Evolutionary conservation across 2,888 invertebrate species (phyloP).

Genomic region (Hydrotaea cyrtoneurina): DNA sequence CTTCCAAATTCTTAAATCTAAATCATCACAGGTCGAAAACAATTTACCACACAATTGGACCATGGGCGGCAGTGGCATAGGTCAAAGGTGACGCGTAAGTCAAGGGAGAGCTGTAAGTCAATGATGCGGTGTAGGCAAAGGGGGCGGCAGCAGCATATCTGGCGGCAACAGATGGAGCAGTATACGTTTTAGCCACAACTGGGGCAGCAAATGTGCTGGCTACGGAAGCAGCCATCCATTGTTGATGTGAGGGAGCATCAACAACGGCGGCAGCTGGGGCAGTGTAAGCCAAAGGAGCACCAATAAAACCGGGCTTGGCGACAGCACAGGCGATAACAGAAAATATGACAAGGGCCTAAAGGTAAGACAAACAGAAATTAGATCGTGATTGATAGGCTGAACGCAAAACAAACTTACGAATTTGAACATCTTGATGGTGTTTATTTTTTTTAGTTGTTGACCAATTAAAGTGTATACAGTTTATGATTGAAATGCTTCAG

Average conservation of each 20-base stretch:
- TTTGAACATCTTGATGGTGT: constrained; percentile 62
- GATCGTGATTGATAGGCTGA: not conserved
- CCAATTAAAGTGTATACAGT: not conserved
- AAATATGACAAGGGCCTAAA: constrained; percentile 70
- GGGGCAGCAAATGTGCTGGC: constrained; percentile 53
- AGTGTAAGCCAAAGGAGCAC: constrained; percentile 45
- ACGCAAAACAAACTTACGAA: constrained; percentile 52
- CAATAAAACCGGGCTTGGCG: constrained; percentile 70
- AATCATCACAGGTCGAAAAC: not conserved
- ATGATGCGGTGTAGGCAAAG: not conserved
- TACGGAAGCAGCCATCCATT: constrained; percentile 72
- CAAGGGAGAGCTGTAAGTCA: not conserved
- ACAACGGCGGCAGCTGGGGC: constrained; percentile 56
- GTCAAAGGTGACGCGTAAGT: not conserved
- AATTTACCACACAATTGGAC: not conserved
- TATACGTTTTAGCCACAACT: constrained; percentile 32
- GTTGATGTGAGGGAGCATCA: constrained; percentile 72
- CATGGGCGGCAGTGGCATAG: not conserved
- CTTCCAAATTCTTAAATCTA: not conserved
- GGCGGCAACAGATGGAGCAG: constrained; percentile 38
- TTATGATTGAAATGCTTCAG: not conserved
- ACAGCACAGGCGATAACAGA: constrained; percentile 71
- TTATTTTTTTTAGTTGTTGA: constrained; percentile 25
- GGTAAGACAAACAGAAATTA: not conserved
- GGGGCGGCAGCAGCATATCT: no score